Percentiles rank a stretch among this genome's conserved stretches.
These are phyloP conservation scores for Orycteropus afer DNA, from an alignment of 2,113 vertebrate species.

Conservation along the genomic window DNA sequence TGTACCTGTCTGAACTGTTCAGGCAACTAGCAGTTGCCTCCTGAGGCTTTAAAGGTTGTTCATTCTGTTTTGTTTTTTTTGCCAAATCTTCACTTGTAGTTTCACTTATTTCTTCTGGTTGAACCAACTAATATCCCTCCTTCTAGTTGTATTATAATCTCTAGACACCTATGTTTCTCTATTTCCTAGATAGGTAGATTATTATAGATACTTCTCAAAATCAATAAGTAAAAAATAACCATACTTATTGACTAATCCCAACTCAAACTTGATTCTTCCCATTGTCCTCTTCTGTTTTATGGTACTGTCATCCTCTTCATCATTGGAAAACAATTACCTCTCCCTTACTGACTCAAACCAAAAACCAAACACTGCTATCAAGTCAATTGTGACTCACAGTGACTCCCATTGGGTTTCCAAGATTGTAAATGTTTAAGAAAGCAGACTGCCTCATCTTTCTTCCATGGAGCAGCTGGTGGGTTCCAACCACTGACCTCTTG, in stretches of 20 bases:
- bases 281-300: neutral
- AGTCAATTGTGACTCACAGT: too few relatives aligned
- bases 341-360: too few relatives aligned
- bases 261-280: neutral
- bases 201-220: neutral
- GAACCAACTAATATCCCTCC: neutral
- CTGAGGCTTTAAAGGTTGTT: neutral
- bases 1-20: neutral
- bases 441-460: too few relatives aligned
- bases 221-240: neutral
- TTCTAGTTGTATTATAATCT: neutral
- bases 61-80: neutral
- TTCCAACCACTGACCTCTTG: too few relatives aligned
- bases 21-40: neutral
- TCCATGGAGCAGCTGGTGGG: too few relatives aligned
- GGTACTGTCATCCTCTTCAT: neutral
- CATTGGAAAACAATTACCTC: neutral
- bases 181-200: neutral
- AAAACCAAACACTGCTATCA: too few relatives aligned
- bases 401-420: too few relatives aligned
- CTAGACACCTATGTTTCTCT: neutral
- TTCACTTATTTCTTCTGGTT: neutral
- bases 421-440: too few relatives aligned
- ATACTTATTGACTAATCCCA: neutral
- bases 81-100: neutral